phyloP scores from a whole-genome alignment of 2,113 vertebrate species.

The Hippoglossus stenolepis region DNA sequence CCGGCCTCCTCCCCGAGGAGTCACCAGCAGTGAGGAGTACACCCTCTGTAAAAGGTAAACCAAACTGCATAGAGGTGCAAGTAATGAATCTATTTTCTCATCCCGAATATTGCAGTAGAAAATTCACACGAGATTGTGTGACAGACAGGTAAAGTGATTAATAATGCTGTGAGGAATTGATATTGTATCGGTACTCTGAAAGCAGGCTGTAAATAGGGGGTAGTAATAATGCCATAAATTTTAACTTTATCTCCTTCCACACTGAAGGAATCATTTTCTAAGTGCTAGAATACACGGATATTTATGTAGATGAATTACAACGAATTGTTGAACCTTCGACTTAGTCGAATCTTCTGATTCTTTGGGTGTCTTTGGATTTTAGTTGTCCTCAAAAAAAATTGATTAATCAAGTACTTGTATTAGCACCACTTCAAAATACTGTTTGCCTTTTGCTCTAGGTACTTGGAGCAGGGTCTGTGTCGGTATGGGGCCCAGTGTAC shows the following conservation, averaged over 20 bases:
- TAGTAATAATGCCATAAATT: neutral
- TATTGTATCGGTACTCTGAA: neutral
- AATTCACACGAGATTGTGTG: neutral
- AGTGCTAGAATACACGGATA: neutral
- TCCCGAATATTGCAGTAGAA: neutral
- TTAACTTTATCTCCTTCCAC: neutral
- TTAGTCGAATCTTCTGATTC: neutral
- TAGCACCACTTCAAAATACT: neutral
- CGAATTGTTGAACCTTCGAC: neutral
- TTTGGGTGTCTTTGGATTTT: neutral
- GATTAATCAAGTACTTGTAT: neutral
- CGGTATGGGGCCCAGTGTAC: conserved; percentile 98
- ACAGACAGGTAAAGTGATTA: neutral
- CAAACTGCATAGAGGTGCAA: neutral
- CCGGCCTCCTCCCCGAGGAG: conserved; percentile 94
- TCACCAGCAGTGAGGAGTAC: conserved; percentile 98
- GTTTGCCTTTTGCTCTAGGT: conserved; percentile 78
- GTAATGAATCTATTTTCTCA: neutral
- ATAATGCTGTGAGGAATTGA: neutral
- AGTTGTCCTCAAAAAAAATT: neutral
- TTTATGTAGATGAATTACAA: neutral
- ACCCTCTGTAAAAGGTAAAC: conserved; percentile 96
- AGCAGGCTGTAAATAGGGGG: too few species aligned
- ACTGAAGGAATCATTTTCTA: neutral
- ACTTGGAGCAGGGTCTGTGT: conserved; percentile 97